These are phyloP conservation scores for Mellilla xanthometata DNA, from an alignment of 2,888 invertebrate species.

Conservation along the genomic window DNA sequence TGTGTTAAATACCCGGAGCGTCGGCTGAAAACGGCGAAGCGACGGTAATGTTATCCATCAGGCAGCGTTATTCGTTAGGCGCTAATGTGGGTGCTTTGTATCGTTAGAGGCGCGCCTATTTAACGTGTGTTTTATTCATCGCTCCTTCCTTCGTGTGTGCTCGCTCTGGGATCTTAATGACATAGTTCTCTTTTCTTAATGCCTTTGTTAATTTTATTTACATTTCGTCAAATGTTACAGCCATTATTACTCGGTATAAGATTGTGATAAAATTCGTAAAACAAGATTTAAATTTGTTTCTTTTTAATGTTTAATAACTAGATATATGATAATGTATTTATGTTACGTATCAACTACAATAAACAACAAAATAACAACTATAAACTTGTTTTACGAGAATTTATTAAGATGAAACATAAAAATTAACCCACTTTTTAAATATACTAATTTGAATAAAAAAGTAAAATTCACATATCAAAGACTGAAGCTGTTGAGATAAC, in stretches of 20 bases:
- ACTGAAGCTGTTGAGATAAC: not conserved
- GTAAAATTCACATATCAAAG: too few species aligned
- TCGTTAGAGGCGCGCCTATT: constrained; percentile 55
- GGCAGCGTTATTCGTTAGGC: constrained; percentile 63
- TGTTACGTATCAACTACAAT: too few species aligned
- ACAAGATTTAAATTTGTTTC: too few species aligned
- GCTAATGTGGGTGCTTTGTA: constrained; percentile 69
- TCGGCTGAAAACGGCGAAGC: constrained; percentile 55
- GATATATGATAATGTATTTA: too few species aligned
- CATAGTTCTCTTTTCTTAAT: constrained; percentile 63
- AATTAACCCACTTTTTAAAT: not conserved
- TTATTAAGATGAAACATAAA: too few species aligned
- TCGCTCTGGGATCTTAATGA: constrained; percentile 57
- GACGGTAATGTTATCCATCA: constrained; percentile 72
- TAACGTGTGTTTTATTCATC: constrained; percentile 73
- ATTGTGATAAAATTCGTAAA: too few species aligned
- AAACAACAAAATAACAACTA: too few species aligned
- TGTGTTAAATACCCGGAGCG: constrained; percentile 64
- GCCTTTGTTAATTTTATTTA: constrained; percentile 59
- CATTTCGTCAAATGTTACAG: constrained; percentile 53
- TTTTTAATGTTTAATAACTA: too few species aligned
- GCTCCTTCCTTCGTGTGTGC: constrained; percentile 56
- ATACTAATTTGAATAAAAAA: not conserved
- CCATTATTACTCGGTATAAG: not conserved
- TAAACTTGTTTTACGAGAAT: too few species aligned